phyloP scores from a whole-genome alignment of 1,140 invertebrate genomes.

The Bombus superbus region DNA sequence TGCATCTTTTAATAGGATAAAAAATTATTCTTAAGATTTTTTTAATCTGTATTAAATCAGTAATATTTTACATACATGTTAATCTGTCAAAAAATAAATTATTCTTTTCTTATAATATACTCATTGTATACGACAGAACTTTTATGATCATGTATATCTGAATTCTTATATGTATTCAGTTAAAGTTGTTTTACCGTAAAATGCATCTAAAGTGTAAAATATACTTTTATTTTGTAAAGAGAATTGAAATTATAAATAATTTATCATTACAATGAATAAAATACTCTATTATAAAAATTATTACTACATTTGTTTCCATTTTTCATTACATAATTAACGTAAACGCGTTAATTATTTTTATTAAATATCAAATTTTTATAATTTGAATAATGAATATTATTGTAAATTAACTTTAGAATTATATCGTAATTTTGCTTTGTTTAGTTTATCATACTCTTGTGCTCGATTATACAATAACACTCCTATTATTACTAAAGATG shows the following conservation, averaged over 20 bases:
- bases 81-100: background rate
- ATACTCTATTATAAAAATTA: slow-evolving; percentile 48
- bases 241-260: slow-evolving; percentile 3
- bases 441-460: slow-evolving; percentile 83
- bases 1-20: background rate
- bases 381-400: slow-evolving; percentile 61
- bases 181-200: slow-evolving; percentile 18
- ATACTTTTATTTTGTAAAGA: background rate
- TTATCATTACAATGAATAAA: slow-evolving; percentile 11
- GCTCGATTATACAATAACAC: slow-evolving; percentile 92
- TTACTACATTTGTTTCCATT: slow-evolving; percentile 28
- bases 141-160: slow-evolving; percentile 19
- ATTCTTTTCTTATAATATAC: slow-evolving; percentile 4
- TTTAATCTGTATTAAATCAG: slow-evolving; percentile 2
- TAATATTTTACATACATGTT: background rate
- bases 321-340: slow-evolving; percentile 21
- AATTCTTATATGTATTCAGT: slow-evolving; percentile 12
- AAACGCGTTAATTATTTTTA: slow-evolving; percentile 2
- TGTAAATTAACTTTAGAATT: slow-evolving; percentile 80
- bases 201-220: slow-evolving; percentile 25
- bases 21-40: background rate
- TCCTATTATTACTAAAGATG: slow-evolving; percentile 89
- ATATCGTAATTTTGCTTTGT: slow-evolving; percentile 71
- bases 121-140: background rate
- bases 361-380: slow-evolving; percentile 35